Conservation (phyloP, 1,140 invertebrate species). For the Propsilocerus akamusi region DNA sequence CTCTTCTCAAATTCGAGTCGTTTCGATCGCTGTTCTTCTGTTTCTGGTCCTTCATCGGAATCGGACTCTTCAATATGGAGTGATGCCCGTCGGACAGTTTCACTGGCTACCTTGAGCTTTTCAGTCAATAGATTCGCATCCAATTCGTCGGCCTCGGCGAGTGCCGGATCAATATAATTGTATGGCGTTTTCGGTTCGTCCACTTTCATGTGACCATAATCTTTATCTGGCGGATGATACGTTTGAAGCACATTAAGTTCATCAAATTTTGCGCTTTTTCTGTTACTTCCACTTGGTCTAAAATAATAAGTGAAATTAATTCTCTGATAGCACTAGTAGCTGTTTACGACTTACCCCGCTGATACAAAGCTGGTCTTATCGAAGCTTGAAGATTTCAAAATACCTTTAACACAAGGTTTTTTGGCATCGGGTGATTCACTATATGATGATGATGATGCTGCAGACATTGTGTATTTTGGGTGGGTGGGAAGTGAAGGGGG, state of each 20-base stretch:
- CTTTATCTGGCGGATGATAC: conserved; percentile 92
- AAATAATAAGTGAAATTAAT: background rate
- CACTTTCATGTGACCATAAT: conserved; percentile 99
- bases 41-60: background rate
- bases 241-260: conserved; percentile 99
- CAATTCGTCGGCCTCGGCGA: conserved; percentile 48
- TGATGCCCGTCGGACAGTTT: conserved; percentile 1
- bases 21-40: conserved; percentile 26
- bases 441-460: background rate
- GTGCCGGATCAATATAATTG: conserved; percentile 53
- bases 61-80: conserved; percentile 6
- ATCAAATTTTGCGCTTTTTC: conserved; percentile 83
- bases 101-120: conserved; percentile 26
- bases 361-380: background rate
- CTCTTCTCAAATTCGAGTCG: conserved; percentile 73
- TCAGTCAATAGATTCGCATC: conserved; percentile 62
- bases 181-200: conserved; percentile 97
- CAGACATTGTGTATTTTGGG: background rate
- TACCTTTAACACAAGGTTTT: background rate
- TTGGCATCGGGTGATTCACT: background rate
- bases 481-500: too few relatives aligned
- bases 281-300: conserved; percentile 27
- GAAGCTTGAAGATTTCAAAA: background rate
- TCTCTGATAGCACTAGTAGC: background rate
- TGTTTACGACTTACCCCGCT: background rate